Evolutionary conservation across 2,797 vertebrate species (phyloP), one percentile per base, ranked within the genome.

Genomic region (Amniataba percoides): DNA sequence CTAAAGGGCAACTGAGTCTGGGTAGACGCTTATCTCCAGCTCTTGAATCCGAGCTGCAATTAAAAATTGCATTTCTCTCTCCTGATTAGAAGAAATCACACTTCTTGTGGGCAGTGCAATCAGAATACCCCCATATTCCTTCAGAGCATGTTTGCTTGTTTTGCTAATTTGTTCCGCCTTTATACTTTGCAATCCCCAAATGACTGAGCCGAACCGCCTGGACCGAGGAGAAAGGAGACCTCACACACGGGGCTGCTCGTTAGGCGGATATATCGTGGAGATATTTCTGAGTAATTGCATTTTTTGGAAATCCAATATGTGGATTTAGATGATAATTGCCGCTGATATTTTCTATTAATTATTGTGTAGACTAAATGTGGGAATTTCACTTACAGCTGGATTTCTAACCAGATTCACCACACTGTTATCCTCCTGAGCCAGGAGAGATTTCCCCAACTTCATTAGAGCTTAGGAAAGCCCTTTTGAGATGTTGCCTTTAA

Each of bases 381-480:
- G 43, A 43, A 65, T 25, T 59, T 72, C 12, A 74, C 27, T 34
- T 42, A 8, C 4, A 58, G 45, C 5, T 42, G 27, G 11, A 51
- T 14, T 59, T 75, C 69, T 15, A 70, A 72, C 42, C 62, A 36
- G 18, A 40, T 42, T 46, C 25, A n/a, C 16, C 19, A 34, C 11
- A 42, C 12, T 49, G 12, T 71, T 57, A 23, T 46, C 10, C 31
- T 67, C 40, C 23, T 19, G 40, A 59, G 16, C 15, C 4, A 42
- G 46, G 40, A 45, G 46, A 42, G 9, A 36, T 73, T 74, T 74
- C 39, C 18, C 42, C 74, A 68, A 63, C n/a, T 27, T 58, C 16
- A 69, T 82, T 74, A 78, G 42, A 15, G 36, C n/a, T 51, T 16
- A 58, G 36, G 9, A n/a, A 53, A 70, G 15, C 48, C 39, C 55